Percentiles rank a stretch among this genome's conserved stretches.
phyloP scores from a whole-genome alignment of 2,797 vertebrate species.

The Bucorvus abyssinicus region DNA sequence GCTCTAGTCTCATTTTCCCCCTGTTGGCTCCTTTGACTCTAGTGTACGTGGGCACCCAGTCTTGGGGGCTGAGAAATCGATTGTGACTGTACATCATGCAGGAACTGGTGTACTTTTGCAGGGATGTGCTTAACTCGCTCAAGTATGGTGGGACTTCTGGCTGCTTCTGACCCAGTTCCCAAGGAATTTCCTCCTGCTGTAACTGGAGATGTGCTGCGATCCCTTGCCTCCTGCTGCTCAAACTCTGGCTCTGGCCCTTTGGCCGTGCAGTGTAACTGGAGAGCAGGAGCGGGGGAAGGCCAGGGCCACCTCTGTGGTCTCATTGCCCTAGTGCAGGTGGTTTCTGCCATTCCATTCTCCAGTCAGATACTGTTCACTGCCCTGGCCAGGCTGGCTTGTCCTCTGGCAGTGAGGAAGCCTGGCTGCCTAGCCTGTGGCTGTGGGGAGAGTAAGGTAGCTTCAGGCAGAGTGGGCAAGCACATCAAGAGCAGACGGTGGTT shows the following conservation, averaged over 20 bases:
- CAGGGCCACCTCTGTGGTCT: not conserved
- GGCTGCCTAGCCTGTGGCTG: not conserved
- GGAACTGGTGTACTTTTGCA: not conserved
- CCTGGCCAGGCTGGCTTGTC: not conserved
- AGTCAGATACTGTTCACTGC: not conserved
- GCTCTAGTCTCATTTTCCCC: not conserved
- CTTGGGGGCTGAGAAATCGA: not conserved
- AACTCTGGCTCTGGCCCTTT: not conserved
- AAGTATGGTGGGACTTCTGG: not conserved
- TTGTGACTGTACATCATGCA: accelerated
- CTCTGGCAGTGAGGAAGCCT: not conserved
- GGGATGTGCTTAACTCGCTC: not conserved
- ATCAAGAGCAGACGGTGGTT: not conserved
- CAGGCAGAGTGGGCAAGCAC: not conserved
- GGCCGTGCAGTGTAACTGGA: not conserved
- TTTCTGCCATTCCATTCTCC: not conserved
- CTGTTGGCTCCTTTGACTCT: not conserved
- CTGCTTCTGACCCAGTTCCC: not conserved
- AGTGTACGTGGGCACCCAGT: accelerated
- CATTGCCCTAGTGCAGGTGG: not conserved
- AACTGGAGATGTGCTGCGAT: not conserved
- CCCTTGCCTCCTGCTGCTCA: not conserved
- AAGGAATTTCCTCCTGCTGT: not conserved
- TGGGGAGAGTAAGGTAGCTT: not conserved
- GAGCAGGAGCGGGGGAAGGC: no score